phyloP scores from a whole-genome alignment of 1,140 invertebrate species.

The Teleogryllus occipitalis region DNA sequence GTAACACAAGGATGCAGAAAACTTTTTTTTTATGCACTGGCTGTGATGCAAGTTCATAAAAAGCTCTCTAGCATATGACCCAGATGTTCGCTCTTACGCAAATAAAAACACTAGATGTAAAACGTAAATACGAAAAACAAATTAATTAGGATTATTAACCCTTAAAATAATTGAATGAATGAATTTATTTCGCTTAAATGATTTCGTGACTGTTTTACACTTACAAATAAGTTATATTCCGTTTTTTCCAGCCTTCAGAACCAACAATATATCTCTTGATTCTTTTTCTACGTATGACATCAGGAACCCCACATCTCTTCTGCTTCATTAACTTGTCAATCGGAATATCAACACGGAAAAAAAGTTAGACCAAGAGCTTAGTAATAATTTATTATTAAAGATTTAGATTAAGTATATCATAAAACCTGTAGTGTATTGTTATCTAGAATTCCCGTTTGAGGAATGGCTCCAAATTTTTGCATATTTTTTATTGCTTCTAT shows the following conservation, averaged over 20 bases:
- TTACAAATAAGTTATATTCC: constrained; percentile 51
- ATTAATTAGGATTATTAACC: background rate
- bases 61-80: background rate
- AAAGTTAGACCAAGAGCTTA: too few relatives aligned
- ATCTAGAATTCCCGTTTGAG: constrained; percentile 53
- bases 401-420: too few relatives aligned
- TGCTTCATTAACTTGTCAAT: constrained; percentile 46
- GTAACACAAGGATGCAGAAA: too few relatives aligned
- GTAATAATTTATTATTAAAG: too few relatives aligned
- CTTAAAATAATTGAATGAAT: background rate
- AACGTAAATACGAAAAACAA: background rate
- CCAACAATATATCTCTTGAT: constrained; percentile 47
- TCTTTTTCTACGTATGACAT: constrained; percentile 38
- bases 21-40: too few relatives aligned
- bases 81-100: background rate
- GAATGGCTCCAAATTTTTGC: constrained; percentile 57
- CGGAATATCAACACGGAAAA: too few relatives aligned
- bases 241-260: constrained; percentile 51
- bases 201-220: constrained; percentile 19
- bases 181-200: too few relatives aligned
- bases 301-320: constrained; percentile 56
- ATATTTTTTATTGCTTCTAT: constrained; percentile 49
- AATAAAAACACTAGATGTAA: background rate
- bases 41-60: background rate
- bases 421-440: constrained; percentile 45